Percentiles rank a stretch among this genome's conserved stretches.
phyloP scores from a whole-genome alignment of 2,113 vertebrate species.

The Struthio camelus region DNA sequence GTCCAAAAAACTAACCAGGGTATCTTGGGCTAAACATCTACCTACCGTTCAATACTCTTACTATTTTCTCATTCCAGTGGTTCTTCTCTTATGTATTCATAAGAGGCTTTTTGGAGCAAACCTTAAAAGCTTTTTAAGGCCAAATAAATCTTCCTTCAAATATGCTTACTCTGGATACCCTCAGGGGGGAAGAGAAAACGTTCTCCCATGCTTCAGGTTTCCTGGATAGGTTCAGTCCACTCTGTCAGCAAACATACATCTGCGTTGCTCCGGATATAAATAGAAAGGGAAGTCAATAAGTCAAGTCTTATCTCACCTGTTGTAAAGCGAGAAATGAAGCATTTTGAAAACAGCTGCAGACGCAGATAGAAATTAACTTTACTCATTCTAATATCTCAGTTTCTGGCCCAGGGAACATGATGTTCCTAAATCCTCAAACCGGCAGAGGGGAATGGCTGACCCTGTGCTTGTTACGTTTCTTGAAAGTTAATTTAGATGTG shows the following conservation, averaged over 20 bases:
- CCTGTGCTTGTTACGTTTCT: background rate
- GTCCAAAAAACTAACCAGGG: background rate
- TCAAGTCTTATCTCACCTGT: background rate
- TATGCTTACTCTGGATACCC: background rate
- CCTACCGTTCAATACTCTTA: background rate
- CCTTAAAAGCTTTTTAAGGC: background rate
- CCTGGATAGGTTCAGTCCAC: background rate
- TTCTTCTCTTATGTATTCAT: background rate
- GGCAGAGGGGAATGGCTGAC: background rate
- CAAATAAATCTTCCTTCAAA: background rate
- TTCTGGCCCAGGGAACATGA: background rate
- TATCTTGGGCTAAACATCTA: background rate
- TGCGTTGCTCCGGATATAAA: background rate
- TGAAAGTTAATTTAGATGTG: background rate
- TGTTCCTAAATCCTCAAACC: background rate
- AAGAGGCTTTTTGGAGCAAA: background rate
- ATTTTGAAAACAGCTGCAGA: background rate
- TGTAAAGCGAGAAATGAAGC: background rate
- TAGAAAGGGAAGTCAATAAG: background rate
- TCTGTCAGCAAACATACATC: background rate
- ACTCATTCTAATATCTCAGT: background rate
- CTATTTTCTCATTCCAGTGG: background rate
- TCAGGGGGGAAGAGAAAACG: background rate
- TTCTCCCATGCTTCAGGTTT: fast-evolving
- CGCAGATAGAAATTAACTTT: background rate